These are phyloP conservation scores for Gambelia wislizenii DNA, from an alignment of 2,797 vertebrate genomes.

Conservation along the genomic window DNA sequence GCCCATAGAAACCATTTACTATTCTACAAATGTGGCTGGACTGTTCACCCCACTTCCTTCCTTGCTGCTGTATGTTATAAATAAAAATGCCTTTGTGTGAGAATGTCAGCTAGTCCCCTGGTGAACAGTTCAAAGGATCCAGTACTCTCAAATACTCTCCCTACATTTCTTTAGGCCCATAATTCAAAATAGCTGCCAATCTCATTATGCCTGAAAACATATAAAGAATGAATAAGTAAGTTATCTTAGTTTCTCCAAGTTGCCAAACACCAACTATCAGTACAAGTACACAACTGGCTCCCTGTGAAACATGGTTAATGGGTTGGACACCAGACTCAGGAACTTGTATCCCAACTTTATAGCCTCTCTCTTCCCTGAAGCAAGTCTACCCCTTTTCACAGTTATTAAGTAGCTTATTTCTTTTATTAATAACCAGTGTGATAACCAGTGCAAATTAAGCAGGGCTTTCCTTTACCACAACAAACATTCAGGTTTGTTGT, in stretches of 20 bases:
- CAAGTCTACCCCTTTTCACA: background rate
- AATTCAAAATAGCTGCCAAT: background rate
- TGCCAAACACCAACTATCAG: background rate
- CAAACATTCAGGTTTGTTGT: background rate
- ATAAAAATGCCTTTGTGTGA: background rate
- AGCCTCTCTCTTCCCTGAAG: background rate
- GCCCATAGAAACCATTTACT: background rate
- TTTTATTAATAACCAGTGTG: background rate
- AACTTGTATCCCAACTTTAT: too few species aligned
- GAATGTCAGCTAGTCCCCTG: background rate
- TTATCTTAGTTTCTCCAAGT: background rate
- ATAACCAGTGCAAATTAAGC: background rate
- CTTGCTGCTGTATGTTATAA: constrained; percentile 1
- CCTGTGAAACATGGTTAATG: background rate
- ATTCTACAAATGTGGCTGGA: background rate
- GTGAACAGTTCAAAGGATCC: background rate
- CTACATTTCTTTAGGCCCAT: background rate
- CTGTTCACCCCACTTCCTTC: constrained; percentile 1
- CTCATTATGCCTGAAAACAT: background rate
- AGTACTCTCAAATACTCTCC: background rate
- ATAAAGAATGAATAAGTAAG: background rate
- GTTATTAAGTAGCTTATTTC: background rate
- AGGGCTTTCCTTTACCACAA: background rate
- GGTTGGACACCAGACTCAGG: background rate
- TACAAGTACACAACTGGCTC: too few species aligned